Conservation (phyloP, 2,797 vertebrate genomes). For the Crenuchus spilurus region DNA sequence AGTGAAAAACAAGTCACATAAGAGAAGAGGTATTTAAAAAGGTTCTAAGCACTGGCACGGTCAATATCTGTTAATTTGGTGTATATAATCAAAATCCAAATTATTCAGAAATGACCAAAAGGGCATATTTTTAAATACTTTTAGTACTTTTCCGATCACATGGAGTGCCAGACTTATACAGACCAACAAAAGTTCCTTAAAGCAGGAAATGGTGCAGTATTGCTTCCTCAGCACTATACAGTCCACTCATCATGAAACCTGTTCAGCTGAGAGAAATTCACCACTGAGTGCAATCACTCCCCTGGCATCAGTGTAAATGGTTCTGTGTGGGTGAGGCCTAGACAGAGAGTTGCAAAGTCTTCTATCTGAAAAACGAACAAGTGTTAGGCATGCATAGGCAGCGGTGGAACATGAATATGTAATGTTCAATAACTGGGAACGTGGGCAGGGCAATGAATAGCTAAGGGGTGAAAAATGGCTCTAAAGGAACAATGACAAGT, state of each 20-base stretch:
- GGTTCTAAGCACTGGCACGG: no score
- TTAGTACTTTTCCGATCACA: no score
- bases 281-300: constrained; percentile 16
- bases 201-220: neutral
- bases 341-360: neutral
- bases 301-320: constrained; percentile 13
- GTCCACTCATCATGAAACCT: neutral
- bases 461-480: neutral
- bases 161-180: no score
- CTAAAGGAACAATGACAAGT: neutral
- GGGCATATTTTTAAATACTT: no score
- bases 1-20: no score
- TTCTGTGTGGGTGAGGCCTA: neutral
- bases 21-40: no score
- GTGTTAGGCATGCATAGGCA: neutral
- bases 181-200: neutral
- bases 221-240: constrained; percentile 17
- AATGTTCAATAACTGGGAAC: neutral
- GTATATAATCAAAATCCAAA: no score
- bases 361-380: neutral
- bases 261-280: neutral
- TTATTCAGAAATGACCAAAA: no score
- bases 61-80: no score
- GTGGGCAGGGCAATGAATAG: neutral
- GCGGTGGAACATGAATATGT: neutral